A percentile compares a stretch with the other conserved stretches of the same genome.
Conservation (phyloP, 2,888 invertebrate genomes). For the Drosophila lacicola region DNA sequence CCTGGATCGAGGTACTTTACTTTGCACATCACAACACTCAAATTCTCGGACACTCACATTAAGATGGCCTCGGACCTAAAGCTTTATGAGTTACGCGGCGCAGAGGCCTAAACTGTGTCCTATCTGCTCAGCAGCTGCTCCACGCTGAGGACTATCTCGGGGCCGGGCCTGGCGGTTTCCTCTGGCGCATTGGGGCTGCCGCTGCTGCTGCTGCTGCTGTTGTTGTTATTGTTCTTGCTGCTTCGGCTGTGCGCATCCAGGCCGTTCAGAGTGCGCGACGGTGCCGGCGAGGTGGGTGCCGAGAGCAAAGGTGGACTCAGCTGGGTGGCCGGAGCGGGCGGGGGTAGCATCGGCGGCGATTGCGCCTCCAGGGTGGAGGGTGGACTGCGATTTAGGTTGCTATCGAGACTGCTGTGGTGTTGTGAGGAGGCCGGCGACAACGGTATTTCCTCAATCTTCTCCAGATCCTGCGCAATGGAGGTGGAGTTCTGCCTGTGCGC, state of each 20-base stretch:
- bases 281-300: conserved; percentile 81
- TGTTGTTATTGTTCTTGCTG: conserved; percentile 35
- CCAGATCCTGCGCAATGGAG: conserved; percentile 89
- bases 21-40: conserved; percentile 67
- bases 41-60: conserved; percentile 34
- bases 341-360: conserved; percentile 61
- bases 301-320: conserved; percentile 68
- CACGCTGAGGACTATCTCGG: conserved; percentile 82
- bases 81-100: conserved; percentile 44
- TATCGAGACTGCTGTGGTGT: conserved; percentile 84
- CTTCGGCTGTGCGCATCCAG: conserved; percentile 49
- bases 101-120: conserved; percentile 81
- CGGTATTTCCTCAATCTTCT: conserved; percentile 89
- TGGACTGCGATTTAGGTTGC: conserved; percentile 84
- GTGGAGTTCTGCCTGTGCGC: conserved; percentile 89
- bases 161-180: conserved; percentile 45
- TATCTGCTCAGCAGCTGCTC: conserved; percentile 83
- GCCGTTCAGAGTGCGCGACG: conserved; percentile 76
- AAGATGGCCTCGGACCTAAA: conserved; percentile 48
- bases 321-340: conserved; percentile 18
- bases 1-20: conserved; percentile 71
- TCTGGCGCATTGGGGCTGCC: conserved; percentile 28
- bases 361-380: conserved; percentile 81
- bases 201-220: conserved; percentile 33
- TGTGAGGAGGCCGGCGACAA: conserved; percentile 86